Percentiles rank a stretch among this genome's conserved stretches.
Conservation (phyloP, 2,888 invertebrate genomes). For the Tuberolachnus salignus region DNA sequence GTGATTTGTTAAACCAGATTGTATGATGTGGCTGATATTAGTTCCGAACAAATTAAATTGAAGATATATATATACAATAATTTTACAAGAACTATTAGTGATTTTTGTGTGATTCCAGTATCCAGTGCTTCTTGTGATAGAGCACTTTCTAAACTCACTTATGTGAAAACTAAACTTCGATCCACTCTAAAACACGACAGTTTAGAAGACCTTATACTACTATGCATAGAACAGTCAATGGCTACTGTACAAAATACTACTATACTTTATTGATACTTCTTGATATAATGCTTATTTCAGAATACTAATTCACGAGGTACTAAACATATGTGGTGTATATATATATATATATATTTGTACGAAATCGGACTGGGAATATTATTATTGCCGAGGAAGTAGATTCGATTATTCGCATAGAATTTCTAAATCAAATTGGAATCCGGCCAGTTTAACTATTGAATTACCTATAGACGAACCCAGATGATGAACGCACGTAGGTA, state of each 20-base stretch:
- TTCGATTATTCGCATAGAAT: neutral
- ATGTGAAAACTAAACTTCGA: too few relatives aligned
- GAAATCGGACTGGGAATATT: neutral
- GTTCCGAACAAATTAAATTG: neutral
- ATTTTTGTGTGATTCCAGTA: constrained; percentile 8
- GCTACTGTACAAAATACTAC: too few relatives aligned
- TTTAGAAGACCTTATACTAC: too few relatives aligned
- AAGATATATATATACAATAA: neutral
- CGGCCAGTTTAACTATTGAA: neutral
- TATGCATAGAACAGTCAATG: neutral
- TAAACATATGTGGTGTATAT: too few relatives aligned
- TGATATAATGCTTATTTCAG: too few relatives aligned
- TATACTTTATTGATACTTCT: too few relatives aligned
- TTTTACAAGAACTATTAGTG: neutral
- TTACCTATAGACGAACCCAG: neutral
- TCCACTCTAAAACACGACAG: too few relatives aligned
- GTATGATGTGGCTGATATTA: neutral
- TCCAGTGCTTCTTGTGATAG: neutral
- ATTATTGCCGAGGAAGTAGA: neutral
- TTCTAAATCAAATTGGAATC: neutral
- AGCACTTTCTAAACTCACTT: too few relatives aligned
- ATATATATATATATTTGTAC: too few relatives aligned
- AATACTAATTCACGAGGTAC: too few relatives aligned
- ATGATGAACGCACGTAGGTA: neutral
- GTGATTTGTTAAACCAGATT: neutral